Conservation (phyloP, 1,140 invertebrate genomes). For the Rhynchophorus ferrugineus region DNA sequence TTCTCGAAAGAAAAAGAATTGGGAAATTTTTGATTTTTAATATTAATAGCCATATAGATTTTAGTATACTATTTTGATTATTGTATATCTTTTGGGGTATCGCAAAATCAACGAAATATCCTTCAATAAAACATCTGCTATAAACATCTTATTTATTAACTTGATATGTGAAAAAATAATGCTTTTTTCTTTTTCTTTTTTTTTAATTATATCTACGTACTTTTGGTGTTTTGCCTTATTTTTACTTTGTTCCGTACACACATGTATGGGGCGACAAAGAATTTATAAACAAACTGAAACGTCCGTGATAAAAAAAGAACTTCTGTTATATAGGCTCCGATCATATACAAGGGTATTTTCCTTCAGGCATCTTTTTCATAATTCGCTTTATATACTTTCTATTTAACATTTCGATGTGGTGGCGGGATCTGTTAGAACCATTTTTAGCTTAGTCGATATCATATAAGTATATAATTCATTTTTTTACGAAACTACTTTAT, state of each 20-base stretch:
- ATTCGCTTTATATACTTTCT: no score
- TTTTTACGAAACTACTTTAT: no score
- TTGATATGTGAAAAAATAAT: constrained; percentile 31
- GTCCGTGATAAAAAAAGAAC: neutral
- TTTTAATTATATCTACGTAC: constrained; percentile 11
- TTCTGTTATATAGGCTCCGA: neutral
- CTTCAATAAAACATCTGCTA: constrained; percentile 20
- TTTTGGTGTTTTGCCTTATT: constrained; percentile 28
- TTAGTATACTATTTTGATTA: neutral
- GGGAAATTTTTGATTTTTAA: neutral
- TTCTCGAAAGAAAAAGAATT: neutral
- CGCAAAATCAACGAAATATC: constrained; percentile 18
- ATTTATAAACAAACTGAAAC: neutral
- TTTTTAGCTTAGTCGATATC: no score
- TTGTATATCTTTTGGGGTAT: neutral
- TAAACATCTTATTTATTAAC: constrained; percentile 25
- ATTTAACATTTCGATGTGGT: no score
- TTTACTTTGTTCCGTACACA: constrained; percentile 17
- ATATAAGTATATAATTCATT: no score
- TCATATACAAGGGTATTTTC: neutral
- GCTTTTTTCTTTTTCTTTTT: constrained; percentile 22
- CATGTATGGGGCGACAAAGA: neutral
- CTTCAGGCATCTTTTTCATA: no score
- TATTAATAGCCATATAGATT: neutral
- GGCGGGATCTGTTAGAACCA: no score